Evolutionary conservation across 2,888 invertebrate species (phyloP).

Genomic region (Coleophora deauratella): DNA sequence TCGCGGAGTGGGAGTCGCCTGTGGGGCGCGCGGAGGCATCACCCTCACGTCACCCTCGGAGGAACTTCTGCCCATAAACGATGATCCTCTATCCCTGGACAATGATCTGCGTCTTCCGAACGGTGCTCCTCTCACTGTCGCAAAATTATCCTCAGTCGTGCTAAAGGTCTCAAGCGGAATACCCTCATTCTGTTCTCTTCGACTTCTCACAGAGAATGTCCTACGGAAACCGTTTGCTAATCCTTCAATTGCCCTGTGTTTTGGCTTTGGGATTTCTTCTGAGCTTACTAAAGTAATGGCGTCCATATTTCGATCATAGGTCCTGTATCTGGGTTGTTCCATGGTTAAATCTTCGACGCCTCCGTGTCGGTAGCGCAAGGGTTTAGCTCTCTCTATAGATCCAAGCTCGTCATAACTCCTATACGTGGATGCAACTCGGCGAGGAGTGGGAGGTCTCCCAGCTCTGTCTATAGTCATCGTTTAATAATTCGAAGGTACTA

Average conservation of each 20-base stretch:
- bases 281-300: constrained; percentile 65
- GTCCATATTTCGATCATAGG: constrained; percentile 49
- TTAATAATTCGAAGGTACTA: constrained; percentile 26
- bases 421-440: constrained; percentile 59
- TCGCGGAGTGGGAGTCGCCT: constrained; percentile 58
- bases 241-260: constrained; percentile 57
- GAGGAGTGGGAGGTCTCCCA: constrained; percentile 58
- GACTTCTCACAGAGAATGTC: constrained; percentile 58
- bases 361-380: constrained; percentile 54
- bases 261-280: constrained; percentile 57
- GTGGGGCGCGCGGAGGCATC: constrained; percentile 48
- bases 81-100: constrained; percentile 65
- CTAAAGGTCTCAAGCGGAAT: constrained; percentile 61
- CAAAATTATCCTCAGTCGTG: constrained; percentile 52
- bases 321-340: constrained; percentile 42
- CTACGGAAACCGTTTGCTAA: constrained; percentile 58
- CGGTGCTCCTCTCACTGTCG: constrained; percentile 60
- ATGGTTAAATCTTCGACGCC: constrained; percentile 57
- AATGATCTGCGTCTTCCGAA: constrained; percentile 62
- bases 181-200: constrained; percentile 49
- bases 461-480: constrained; percentile 64
- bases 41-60: constrained; percentile 81
- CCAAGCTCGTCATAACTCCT: constrained; percentile 67
- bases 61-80: constrained; percentile 77
- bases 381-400: constrained; percentile 47